Conservation (phyloP, 2,888 invertebrate genomes). For the Volucella bombylans region DNA sequence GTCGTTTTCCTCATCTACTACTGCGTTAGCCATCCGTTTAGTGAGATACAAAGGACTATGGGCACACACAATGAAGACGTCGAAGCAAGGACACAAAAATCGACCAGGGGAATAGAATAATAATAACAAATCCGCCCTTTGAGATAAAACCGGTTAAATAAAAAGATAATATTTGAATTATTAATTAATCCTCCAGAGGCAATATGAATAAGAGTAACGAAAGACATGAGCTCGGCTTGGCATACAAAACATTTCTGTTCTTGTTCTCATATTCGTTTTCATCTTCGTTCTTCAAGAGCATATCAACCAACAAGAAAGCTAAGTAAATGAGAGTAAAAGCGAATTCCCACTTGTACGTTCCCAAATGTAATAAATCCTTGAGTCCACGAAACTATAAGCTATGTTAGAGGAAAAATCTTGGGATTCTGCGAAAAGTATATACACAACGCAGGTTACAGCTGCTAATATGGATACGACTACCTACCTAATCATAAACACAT, state of each 20-base stretch:
- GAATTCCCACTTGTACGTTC: conserved; percentile 51
- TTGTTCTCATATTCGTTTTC: too few species aligned
- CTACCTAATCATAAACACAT: conserved; percentile 1
- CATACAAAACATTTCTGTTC: background rate
- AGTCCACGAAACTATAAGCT: conserved; percentile 61
- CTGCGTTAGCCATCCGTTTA: background rate
- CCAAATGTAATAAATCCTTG: conserved; percentile 64
- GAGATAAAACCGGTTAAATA: conserved; percentile 54
- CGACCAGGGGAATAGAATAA: conserved; percentile 28
- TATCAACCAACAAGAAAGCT: conserved; percentile 15
- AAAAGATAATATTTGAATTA: conserved; percentile 62
- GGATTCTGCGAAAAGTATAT: conserved; percentile 32
- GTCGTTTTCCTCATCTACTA: too few species aligned
- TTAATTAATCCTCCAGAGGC: conserved; percentile 59
- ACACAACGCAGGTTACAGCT: background rate
- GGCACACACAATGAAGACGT: background rate
- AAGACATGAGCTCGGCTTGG: background rate
- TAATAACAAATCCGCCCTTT: conserved; percentile 58
- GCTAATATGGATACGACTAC: background rate
- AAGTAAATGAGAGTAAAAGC: conserved; percentile 32
- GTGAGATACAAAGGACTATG: conserved; percentile 4
- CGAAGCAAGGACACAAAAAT: conserved; percentile 15
- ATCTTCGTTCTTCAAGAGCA: background rate
- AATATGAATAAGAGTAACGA: conserved; percentile 20
- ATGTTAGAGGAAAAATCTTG: conserved; percentile 45